phyloP scores from a whole-genome alignment of 2,888 invertebrate genomes.

The Pollenia labialis region DNA sequence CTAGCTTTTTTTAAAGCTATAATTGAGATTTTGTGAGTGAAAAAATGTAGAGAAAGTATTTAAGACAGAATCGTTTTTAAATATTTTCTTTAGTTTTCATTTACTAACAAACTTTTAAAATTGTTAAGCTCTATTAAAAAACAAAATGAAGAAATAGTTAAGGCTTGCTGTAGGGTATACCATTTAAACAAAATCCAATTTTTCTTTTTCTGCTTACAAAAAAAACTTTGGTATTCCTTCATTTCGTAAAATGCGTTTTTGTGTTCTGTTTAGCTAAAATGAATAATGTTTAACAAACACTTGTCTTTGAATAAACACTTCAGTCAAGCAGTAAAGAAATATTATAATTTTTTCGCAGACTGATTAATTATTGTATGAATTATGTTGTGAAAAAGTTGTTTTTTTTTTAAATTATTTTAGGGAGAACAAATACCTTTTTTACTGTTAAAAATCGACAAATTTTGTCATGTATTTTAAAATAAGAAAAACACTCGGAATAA shows the following conservation, averaged over 20 bases:
- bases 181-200: not conserved
- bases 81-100: too few relatives aligned
- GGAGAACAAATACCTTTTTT: too few relatives aligned
- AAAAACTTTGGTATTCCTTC: slow-evolving; percentile 6
- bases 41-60: too few relatives aligned
- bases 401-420: too few relatives aligned
- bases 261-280: slow-evolving; percentile 1
- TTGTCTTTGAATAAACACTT: slow-evolving; percentile 34
- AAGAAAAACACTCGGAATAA: too few relatives aligned
- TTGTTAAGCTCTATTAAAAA: too few relatives aligned
- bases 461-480: too few relatives aligned
- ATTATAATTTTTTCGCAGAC: slow-evolving; percentile 18
- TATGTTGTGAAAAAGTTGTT: not conserved
- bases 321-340: not conserved
- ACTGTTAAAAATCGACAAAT: too few relatives aligned
- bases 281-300: slow-evolving; percentile 1
- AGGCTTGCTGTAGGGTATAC: not conserved
- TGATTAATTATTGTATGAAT: slow-evolving; percentile 48
- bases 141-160: not conserved
- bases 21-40: too few relatives aligned
- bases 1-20: too few relatives aligned
- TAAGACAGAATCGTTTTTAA: too few relatives aligned
- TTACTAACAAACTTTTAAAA: too few relatives aligned
- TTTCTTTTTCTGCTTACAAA: slow-evolving; percentile 8
- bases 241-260: slow-evolving; percentile 24